Base-by-base conservation (phyloP, 2,888 invertebrate species). In the Phaonia tiefii region DNA sequence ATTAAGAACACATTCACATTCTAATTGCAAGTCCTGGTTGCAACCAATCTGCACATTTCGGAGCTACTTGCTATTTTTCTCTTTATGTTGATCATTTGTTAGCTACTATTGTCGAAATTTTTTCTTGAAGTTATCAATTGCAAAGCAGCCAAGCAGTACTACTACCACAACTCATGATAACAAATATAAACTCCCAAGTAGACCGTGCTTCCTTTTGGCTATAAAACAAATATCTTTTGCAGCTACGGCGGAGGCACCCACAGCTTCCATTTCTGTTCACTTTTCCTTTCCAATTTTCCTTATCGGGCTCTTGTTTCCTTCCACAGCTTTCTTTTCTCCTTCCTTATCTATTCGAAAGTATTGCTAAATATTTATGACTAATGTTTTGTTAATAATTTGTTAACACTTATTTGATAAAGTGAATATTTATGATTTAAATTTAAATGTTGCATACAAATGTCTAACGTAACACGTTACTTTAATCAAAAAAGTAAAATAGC, bases 131-230 rank as follows among this genome's bases (percentile, higher is more conserved):
- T n/a, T n/a, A n/a, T n/a, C n/a, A n/a, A n/a, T 22, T 72, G 31
- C 31, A 31, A 31, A 58, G n/a, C 22, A 26, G 13, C 44, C 31
- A 37, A 42, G 39, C 11, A n/a, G n/a, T 8, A 31, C 31, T 8
- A 31, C 31, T 31, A 5, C 8, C 10, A 20, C 39, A 20, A 60
- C 39, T 60, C 39, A 60, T 60, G 58, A 58, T 58, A 58, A 58
- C 66, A 74, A 76, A 65, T 76, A 63, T 76, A n/a, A n/a, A n/a
- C n/a, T 76, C 54, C 70, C 63, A 70, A 70, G 75, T 76, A 76
- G 70, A 65, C 75, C 70, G 44, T 42, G 54, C 42, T 76, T 76
- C 75, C 75, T 76, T 76, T 46, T 17, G 15, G 11, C 7, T 58
- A 31, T 31, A 31, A 37, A 31, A 8, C 31, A 31, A 8, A 31